These are phyloP conservation scores for Penaeus vannamei DNA, from an alignment of 1,140 invertebrate species.

Conservation along the genomic window DNA sequence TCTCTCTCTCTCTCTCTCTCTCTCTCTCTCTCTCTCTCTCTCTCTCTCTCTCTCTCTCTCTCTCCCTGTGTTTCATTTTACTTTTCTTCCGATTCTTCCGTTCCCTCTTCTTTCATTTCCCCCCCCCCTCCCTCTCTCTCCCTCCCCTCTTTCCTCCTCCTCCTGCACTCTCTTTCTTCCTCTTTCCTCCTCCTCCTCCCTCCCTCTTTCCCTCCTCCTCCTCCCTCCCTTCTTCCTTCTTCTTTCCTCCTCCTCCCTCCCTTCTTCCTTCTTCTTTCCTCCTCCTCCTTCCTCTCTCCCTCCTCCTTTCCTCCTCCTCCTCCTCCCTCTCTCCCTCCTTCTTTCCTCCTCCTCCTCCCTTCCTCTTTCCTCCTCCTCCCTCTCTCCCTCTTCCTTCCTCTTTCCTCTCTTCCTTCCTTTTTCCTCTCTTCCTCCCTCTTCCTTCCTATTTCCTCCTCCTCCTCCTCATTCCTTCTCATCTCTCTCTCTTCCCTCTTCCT, in stretches of 20 bases:
- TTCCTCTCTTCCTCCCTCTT: not conserved
- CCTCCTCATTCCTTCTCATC: not conserved
- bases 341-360: not conserved
- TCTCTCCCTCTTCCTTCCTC: not conserved
- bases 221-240: not conserved
- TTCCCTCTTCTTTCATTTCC: not conserved
- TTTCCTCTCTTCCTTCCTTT: not conserved
- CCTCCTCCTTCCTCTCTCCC: not conserved
- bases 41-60: not conserved
- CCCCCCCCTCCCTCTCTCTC: not conserved
- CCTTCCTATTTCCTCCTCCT: not conserved
- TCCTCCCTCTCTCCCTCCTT: too few species aligned
- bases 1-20: conserved; percentile 1
- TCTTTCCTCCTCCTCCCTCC: not conserved
- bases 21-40: conserved; percentile 12
- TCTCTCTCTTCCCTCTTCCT: not conserved
- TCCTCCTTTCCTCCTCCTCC: not conserved
- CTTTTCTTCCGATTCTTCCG: conserved; percentile 3
- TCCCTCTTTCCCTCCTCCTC: not conserved
- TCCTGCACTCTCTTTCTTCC: too few species aligned
- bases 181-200: not conserved
- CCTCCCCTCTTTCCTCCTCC: not conserved
- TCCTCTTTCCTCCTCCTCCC: not conserved
- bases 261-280: not conserved
- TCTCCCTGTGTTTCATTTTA: too few species aligned